Base-by-base conservation (phyloP, 2,888 invertebrate genomes). In the Amphipyra berbera region DNA sequence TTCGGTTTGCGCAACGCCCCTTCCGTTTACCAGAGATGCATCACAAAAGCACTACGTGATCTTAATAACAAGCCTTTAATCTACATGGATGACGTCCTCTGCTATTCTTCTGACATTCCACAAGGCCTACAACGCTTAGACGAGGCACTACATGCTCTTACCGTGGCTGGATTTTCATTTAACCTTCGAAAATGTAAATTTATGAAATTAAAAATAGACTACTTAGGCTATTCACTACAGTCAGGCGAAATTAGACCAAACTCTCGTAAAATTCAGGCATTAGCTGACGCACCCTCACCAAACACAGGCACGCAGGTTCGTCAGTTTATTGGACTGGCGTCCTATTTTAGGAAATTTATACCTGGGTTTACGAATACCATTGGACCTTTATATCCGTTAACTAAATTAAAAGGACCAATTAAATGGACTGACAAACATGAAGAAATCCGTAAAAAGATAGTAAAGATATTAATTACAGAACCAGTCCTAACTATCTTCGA, bases 391-490 rank as follows among this genome's bases (percentile, higher is more conserved):
- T 83, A 83, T 54, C 68, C 74, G 0, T 12, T 83, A 0, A 82
- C 82, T 0, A 77, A 74, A 40, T 10, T 45, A 7, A 54, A 54
- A n/a, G 54, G 54, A 1, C 46, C 44, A 0, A 72, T 79, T 0
- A 64, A 33, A 1, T 83, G 79, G 80, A 61, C 45, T 2, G n/a
- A 57, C 0, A 15, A 58, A 1, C 70, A 79, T 42, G 65, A 70
- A 10, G 30, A 61, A 0, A 66, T 78, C 1, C 69, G 49, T 1
- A 62, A 64, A 0, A 38, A 38, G 9, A 35, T 61, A 4, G 5
- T 61, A 14, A 0, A 46, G 0, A 50, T 55, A 5, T 14, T 61
- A 0, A 55, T 56, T 1, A 40, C 45, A 0, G 50, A 61, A 56
- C 61, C 61, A 4, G 61, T 56, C 2, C 10, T 61, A 7, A 50